phyloP scores from a whole-genome alignment of 2,113 vertebrate genomes.

The Narcine bancroftii region DNA sequence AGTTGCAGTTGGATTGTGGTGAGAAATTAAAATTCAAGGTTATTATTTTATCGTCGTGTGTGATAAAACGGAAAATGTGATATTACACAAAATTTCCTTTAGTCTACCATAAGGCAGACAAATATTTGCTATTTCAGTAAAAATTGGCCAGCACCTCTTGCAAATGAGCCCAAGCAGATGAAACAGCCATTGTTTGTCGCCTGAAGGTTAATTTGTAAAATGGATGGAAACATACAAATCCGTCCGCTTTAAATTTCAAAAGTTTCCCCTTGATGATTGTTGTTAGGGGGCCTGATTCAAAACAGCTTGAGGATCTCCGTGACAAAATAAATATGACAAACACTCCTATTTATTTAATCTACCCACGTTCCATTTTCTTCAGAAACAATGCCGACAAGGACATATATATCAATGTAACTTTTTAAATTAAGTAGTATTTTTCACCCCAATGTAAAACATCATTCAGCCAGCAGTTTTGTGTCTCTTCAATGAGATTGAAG shows the following conservation, averaged over 20 bases:
- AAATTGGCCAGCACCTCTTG: too few species aligned
- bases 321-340: not conserved
- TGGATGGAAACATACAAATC: not conserved
- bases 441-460: not conserved
- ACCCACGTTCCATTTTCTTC: not conserved
- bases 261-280: not conserved
- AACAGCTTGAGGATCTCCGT: not conserved
- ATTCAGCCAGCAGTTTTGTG: not conserved
- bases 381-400: not conserved
- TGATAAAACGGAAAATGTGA: too few species aligned
- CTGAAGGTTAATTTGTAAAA: not conserved
- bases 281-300: not conserved
- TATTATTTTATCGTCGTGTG: too few species aligned
- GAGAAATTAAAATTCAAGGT: too few species aligned
- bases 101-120: too few species aligned
- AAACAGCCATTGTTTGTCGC: not conserved
- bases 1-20: not conserved
- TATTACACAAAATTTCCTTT: too few species aligned
- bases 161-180: not conserved
- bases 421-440: not conserved
- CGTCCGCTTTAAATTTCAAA: not conserved
- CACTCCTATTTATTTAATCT: constrained; percentile 1
- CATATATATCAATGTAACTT: not conserved
- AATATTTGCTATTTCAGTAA: too few species aligned
- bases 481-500: not conserved